Percentiles rank a stretch among this genome's conserved stretches.
Evolutionary conservation across 2,888 invertebrate species (phyloP).

Genomic region (Drosophila parthenogenetica): DNA sequence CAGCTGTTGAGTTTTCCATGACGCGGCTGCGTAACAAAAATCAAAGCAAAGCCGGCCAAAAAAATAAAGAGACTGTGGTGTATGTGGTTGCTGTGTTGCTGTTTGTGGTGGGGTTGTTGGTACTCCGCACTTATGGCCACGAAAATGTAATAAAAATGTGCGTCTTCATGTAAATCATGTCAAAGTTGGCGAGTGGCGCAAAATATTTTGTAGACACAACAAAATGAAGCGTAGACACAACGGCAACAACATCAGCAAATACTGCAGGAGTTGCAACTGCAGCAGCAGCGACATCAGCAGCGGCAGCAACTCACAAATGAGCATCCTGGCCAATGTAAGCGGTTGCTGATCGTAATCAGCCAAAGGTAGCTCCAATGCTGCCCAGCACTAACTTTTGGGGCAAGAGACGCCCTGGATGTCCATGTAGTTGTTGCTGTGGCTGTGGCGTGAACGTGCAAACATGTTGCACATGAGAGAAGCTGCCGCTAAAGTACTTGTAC

Average conservation of each 20-base stretch:
- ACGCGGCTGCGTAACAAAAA: constrained; percentile 67
- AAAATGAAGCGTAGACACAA: constrained; percentile 53
- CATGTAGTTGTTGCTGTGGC: background rate
- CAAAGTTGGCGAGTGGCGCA: constrained; percentile 74
- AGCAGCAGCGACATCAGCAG: constrained; percentile 11
- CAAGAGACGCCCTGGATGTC: constrained; percentile 17
- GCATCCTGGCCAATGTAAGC: constrained; percentile 60
- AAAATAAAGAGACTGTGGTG: constrained; percentile 2
- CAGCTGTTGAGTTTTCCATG: constrained; percentile 73
- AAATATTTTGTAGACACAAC: constrained; percentile 68
- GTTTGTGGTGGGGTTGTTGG: constrained; percentile 23
- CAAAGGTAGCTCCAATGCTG: constrained; percentile 43
- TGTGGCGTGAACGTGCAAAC: constrained; percentile 81
- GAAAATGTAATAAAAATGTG: constrained; percentile 81
- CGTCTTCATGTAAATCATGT: constrained; percentile 84
- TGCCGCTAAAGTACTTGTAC: constrained; percentile 84
- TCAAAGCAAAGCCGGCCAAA: constrained; percentile 55
- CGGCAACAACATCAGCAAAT: constrained; percentile 35
- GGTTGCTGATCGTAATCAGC: constrained; percentile 72
- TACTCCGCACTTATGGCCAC: constrained; percentile 72
- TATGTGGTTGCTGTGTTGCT: constrained; percentile 1
- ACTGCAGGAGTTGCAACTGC: constrained; percentile 14
- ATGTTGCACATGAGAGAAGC: constrained; percentile 82
- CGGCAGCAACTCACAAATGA: constrained; percentile 68
- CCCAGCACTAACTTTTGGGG: constrained; percentile 12